Base-by-base conservation (phyloP, 2,113 vertebrate species). In the Leuciscus idus region DNA sequence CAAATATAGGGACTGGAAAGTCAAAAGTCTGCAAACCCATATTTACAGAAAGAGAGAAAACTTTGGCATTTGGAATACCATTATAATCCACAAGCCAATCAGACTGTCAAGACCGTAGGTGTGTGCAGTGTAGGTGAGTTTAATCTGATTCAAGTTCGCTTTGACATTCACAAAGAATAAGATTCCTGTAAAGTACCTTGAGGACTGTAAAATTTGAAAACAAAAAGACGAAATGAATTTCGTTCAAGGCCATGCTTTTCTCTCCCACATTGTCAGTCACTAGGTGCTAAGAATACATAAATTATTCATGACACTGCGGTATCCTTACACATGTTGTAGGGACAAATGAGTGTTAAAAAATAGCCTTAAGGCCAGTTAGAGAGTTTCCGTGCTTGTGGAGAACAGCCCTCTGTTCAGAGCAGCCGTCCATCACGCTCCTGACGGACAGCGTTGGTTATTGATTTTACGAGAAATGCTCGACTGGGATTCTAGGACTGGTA, bases 341-440 rank as follows among this genome's bases (percentile, higher is more conserved):
- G 75, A 82, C 86, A 88, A 86, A 89, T 85, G 81, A 86, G 76
- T 21, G 62, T 85, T 82, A 90, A 90, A 86, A 88, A 88, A 88
- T 74, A 62, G 78, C 85, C 74, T 72, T 80, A 83, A 85, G 89
- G 64, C 77, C 82, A 70, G 73, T 80, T 23, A 68, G 30, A 84
- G 78, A 88, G 52, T 86, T 82, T 59, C 43, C 59, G 30, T 48
- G 50, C 57, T 11, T 73, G 21, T 73, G 77, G 61, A 55, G 62
- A 88, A 78, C 10, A 48, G 57, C 50, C 43, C 7, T 55, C 12
- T 80, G 50, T 81, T 86, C 61, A 81, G 85, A 85, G 55, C 50
- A n/a, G 59, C 85, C 84, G 73, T 90, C 83, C 83, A 87, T 90
- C 87, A 88, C 23, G 19, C 36, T 52, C 61, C 61, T 86, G 87